Evolutionary conservation across 2,888 invertebrate species (phyloP).

Genomic region (Tiliacea aurago): DNA sequence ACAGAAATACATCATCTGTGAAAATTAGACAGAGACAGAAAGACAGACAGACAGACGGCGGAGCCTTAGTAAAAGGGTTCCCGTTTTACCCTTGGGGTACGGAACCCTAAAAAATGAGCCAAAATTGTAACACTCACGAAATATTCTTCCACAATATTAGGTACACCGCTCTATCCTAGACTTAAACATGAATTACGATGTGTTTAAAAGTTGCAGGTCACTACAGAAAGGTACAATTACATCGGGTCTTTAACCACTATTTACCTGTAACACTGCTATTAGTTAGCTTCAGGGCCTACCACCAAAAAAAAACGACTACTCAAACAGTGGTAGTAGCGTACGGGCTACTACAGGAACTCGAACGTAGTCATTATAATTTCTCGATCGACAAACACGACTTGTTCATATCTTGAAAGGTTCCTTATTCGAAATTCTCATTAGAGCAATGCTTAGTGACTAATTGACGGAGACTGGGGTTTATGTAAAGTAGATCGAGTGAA

Average conservation of each 20-base stretch:
- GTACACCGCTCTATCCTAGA: neutral
- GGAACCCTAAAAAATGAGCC: neutral
- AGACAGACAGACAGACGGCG: too few relatives aligned
- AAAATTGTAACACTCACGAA: neutral
- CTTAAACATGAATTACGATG: conserved; percentile 20
- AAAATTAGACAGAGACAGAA: too few relatives aligned
- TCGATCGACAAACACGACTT: neutral
- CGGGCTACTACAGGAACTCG: conserved; percentile 45
- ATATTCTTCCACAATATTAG: too few relatives aligned
- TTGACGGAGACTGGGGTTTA: neutral
- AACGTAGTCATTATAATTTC: neutral
- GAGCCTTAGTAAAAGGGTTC: too few relatives aligned
- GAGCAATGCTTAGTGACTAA: neutral
- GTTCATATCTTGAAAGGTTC: neutral
- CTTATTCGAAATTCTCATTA: neutral
- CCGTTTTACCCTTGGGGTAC: too few relatives aligned
- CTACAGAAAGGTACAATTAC: conserved; percentile 60
- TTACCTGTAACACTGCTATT: conserved; percentile 71
- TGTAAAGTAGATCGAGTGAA: neutral
- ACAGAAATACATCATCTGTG: too few relatives aligned
- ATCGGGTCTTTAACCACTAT: conserved; percentile 62
- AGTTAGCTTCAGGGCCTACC: conserved; percentile 66
- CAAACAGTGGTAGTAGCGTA: conserved; percentile 46
- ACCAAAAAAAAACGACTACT: conserved; percentile 62
- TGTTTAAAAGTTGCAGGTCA: conserved; percentile 50